Conservation (phyloP, 2,113 vertebrate species). For the Microcebus tavaratra region DNA sequence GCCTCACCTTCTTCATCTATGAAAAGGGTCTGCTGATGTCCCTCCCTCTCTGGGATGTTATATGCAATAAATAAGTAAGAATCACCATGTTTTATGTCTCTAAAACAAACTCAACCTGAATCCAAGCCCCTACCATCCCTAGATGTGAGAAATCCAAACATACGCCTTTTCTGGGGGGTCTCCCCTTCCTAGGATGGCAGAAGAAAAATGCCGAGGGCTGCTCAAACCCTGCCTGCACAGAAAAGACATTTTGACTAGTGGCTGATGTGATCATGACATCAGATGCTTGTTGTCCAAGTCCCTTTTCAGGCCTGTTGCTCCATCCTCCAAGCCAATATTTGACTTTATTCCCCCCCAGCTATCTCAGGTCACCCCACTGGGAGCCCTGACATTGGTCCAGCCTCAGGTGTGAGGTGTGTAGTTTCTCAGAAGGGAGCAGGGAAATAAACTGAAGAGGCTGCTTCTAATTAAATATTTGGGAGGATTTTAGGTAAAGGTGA, state of each 20-base stretch:
- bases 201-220: background rate
- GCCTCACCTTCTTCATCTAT: background rate
- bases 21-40: background rate
- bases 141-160: background rate
- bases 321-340: background rate
- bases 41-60: background rate
- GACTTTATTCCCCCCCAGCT: background rate
- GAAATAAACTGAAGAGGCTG: background rate
- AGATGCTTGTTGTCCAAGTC: background rate
- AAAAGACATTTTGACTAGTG: background rate
- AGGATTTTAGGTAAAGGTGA: background rate
- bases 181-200: background rate
- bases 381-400: rapidly evolving
- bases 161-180: rapidly evolving
- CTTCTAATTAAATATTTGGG: background rate
- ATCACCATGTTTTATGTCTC: background rate
- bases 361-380: background rate
- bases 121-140: too few species aligned
- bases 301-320: background rate
- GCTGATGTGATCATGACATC: background rate
- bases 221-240: background rate
- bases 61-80: background rate
- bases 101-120: background rate
- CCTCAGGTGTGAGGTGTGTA: background rate
- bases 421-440: background rate